phyloP scores from a whole-genome alignment of 1,140 invertebrate species.

The Zaprionus camerounensis region DNA sequence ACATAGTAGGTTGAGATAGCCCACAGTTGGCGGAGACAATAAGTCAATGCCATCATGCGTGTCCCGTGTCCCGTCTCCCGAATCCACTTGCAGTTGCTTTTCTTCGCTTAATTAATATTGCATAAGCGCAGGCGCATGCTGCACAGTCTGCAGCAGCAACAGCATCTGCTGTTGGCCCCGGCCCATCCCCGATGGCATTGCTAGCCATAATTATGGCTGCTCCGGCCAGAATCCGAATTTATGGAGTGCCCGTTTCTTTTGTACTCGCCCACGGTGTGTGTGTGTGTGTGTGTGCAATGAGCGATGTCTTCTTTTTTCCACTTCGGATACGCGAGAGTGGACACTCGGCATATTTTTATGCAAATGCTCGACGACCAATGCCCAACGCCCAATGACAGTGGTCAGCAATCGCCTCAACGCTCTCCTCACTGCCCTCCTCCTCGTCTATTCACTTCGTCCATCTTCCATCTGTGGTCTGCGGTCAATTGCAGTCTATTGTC shows the following conservation, averaged over 20 bases:
- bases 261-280: conserved; percentile 34
- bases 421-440: neutral
- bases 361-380: conserved; percentile 35
- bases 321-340: conserved; percentile 13
- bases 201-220: conserved; percentile 58
- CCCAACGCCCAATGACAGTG: neutral
- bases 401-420: neutral
- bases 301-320: conserved; percentile 58
- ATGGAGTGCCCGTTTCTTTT: conserved; percentile 59
- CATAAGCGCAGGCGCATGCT: conserved; percentile 65
- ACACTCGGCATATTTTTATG: conserved; percentile 53
- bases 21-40: conserved; percentile 47
- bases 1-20: conserved; percentile 14
- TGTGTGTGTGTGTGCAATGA: conserved; percentile 39
- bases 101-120: conserved; percentile 77
- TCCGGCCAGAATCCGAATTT: conserved; percentile 47
- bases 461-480: conserved; percentile 6
- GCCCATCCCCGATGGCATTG: conserved; percentile 22
- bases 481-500: conserved; percentile 40
- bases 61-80: neutral
- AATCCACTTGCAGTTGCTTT: conserved; percentile 41
- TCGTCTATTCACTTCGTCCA: conserved; percentile 1
- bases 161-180: conserved; percentile 19
- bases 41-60: conserved; percentile 72
- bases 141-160: neutral